Evolutionary conservation across 2,888 invertebrate species (phyloP).

Genomic region (Ormyrus pomaceus): DNA sequence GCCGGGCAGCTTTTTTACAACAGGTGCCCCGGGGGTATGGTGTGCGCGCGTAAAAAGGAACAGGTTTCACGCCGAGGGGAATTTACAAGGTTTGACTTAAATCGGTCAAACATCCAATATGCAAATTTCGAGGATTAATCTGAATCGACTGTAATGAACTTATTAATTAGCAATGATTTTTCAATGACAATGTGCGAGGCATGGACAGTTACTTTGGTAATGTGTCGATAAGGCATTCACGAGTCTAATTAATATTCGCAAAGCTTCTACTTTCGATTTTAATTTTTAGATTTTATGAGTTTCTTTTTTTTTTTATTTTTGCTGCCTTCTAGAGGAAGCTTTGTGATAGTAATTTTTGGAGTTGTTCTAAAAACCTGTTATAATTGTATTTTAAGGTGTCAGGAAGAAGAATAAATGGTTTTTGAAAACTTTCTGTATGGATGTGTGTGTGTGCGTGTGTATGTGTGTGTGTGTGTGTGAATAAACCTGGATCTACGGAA

Average conservation of each 20-base stretch:
- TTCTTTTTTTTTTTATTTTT: not conserved
- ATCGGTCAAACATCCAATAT: conserved; percentile 34
- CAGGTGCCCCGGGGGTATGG: conserved; percentile 20
- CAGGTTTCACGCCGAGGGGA: conserved; percentile 25
- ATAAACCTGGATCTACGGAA: too few species aligned
- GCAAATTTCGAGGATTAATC: conserved; percentile 33
- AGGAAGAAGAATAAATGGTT: too few species aligned
- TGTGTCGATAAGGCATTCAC: conserved; percentile 3
- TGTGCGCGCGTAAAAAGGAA: conserved; percentile 5
- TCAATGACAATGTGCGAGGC: conserved; percentile 25
- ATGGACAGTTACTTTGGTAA: not conserved
- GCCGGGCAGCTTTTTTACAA: not conserved
- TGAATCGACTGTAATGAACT: conserved; percentile 39
- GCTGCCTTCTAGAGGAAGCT: too few species aligned
- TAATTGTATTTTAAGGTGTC: too few species aligned
- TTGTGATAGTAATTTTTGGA: not conserved
- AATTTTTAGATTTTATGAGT: not conserved
- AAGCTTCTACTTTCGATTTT: not conserved
- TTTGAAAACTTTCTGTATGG: too few species aligned
- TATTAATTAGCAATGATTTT: conserved; percentile 41
- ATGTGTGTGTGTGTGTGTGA: too few species aligned
- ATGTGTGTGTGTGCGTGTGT: too few species aligned
- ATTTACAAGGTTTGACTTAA: conserved; percentile 14
- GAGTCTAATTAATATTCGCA: conserved; percentile 13
- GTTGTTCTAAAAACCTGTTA: not conserved